Evolutionary conservation across 2,888 invertebrate genomes (phyloP), one percentile per base, ranked within the genome.

Genomic region (Idaea biselata): DNA sequence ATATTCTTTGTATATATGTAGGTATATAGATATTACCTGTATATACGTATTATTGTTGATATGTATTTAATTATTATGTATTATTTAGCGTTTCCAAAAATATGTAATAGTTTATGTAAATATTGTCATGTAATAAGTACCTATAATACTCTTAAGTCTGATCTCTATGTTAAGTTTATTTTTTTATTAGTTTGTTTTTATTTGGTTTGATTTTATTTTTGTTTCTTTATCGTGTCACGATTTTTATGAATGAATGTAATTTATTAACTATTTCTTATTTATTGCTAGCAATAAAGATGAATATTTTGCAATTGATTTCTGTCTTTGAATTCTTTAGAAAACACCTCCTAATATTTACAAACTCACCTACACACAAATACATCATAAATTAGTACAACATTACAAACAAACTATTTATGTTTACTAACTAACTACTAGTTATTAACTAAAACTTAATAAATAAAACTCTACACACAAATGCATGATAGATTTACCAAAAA

Each of bases 161-260:
- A 73, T 71, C 70, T 73, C 69, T 72, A 61, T 60, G 59, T 64
- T 63, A 14, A 44, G 44, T 60, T 60, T 25, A 25, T 25, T 25
- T 25, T 25, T 25, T 25, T 25, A 25, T 25, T 25, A 25, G 67
- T 73, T 68, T 68, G 59, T 62, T 74, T 70, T 58, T 63, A 67
- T 66, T 65, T 63, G 69, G 61, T 62, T 68, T 65, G 60, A 63
- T 68, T 69, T 63, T 69, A 67, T 72, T 71, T 75, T 16, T 78
- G 81, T 79, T 80, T 79, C 80, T 80, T 80, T 81, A 80, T 83
- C 76, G 81, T 80, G 80, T 81, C 63, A 67, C 65, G 64, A 68
- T 68, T 69, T 76, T 68, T 77, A 80, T 77, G 74, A 75, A 76
- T 76, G 72, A 73, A 73, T 73, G 75, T 72, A 74, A 72, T 68